phyloP scores from a whole-genome alignment of 2,888 invertebrate species.

The Drosophila anomalata region DNA sequence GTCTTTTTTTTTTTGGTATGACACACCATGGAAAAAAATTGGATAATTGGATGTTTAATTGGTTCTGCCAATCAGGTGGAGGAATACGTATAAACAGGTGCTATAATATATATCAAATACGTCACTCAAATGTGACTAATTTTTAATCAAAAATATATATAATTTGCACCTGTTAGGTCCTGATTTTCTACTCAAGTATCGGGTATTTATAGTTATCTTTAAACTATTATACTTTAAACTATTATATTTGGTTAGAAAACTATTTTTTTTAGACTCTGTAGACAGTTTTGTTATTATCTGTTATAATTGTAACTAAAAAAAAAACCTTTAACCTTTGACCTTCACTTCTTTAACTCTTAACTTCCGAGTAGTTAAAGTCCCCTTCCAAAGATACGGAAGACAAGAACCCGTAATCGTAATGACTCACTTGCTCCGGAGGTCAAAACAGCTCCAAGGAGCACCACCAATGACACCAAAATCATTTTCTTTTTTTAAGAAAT shows the following conservation, averaged over 20 bases:
- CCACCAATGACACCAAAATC: conserved; percentile 7
- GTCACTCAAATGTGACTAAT: background rate
- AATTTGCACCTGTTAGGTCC: background rate
- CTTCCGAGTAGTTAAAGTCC: background rate
- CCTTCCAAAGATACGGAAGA: background rate
- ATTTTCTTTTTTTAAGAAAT: background rate
- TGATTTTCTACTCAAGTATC: background rate
- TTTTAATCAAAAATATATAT: background rate
- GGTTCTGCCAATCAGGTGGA: background rate
- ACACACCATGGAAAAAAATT: conserved; percentile 12
- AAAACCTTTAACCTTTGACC: background rate
- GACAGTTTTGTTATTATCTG: background rate
- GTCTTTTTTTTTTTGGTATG: conserved; percentile 1
- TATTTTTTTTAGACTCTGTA: background rate
- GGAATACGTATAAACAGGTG: background rate
- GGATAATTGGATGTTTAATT: conserved; percentile 12
- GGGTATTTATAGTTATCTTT: background rate
- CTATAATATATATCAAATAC: background rate
- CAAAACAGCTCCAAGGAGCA: conserved; percentile 15
- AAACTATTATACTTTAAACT: background rate
- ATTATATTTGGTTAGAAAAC: background rate
- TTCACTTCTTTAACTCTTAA: background rate
- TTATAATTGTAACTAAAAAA: background rate
- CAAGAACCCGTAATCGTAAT: conserved; percentile 11
- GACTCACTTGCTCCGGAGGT: conserved; percentile 31